Evolutionary conservation across 1,140 invertebrate species (phyloP), one percentile per base, ranked within the genome.

Genomic region (Heliconius congener): DNA sequence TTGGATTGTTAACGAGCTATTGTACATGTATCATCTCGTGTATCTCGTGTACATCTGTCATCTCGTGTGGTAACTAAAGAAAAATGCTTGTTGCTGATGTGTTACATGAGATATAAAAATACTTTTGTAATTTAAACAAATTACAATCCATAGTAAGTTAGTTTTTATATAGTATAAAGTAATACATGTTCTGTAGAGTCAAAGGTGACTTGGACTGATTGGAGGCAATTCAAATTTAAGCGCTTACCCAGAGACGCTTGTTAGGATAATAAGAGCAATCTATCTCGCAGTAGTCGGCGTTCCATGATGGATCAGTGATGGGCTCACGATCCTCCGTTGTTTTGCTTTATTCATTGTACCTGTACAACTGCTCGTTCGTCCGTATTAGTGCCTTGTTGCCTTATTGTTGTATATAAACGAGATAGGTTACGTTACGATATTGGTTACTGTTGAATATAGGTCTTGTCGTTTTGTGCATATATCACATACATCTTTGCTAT

Each of bases 231-330:
- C 86, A 80, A 84, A 82, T 80, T 76, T 81, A 81, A 87, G 83
- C 84, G 90, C 86, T 89, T 87, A 88, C 85, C 83, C 85, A 78
- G 82, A 88, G 88, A 87, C 84, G 90, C 86, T 92, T 88, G 88
- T 88, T 86, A 86, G 88, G 88, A 88, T 92, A 94, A 93, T 93
- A 86, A 82, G 83, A 87, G 87, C 88, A 87, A 94, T 94, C 90
- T 88, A 93, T 94, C 91, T 91, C 89, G 84, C 85, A 84, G 86
- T 90, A 87, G 87, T 86, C 87, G 79, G 80, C 85, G 81, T 79
- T 81, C 86, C 87, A 86, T 91, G 91, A 91, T 92, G 91, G 91
- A 92, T 92, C 88, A 86, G 84, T 89, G 89, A 93, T 92, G 91
- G 89, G 85, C 87, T 90, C 91, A 90, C 89, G 91, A 89, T 85